Conservation (phyloP, 2,888 invertebrate genomes). For the Vannuccia rotundouncinata region DNA sequence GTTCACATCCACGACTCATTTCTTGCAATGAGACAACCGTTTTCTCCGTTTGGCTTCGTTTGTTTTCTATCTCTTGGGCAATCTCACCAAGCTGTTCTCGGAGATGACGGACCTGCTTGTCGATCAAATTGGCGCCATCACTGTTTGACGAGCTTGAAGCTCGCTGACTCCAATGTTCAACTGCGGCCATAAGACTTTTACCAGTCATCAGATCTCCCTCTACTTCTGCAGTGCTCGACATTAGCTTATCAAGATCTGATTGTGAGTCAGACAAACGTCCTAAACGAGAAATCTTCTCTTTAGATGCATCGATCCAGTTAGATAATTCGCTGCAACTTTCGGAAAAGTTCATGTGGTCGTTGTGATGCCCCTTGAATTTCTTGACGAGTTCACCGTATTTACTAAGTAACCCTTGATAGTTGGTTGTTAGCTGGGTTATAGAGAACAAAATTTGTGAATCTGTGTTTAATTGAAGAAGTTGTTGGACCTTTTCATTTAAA, state of each 20-base stretch:
- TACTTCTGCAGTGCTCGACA: neutral
- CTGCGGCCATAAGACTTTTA: neutral
- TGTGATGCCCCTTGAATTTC: neutral
- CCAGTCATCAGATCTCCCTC: neutral
- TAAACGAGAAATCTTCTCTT: neutral
- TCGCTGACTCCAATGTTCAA: neutral
- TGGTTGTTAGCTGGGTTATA: conserved; percentile 71
- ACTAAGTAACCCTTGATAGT: conserved; percentile 57
- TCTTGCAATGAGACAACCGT: neutral
- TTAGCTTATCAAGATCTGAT: neutral
- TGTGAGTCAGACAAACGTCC: neutral
- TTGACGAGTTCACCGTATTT: neutral
- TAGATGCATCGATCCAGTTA: neutral
- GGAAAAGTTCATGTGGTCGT: neutral
- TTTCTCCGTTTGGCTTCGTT: neutral
- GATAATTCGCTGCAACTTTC: neutral
- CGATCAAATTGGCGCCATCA: neutral
- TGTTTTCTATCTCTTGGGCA: neutral
- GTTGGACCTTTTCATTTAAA: neutral
- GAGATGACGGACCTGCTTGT: neutral
- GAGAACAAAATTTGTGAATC: neutral
- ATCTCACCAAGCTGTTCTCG: neutral
- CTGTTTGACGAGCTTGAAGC: neutral
- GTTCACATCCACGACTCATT: neutral
- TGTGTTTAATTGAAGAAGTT: neutral